These are phyloP conservation scores for Drosophila sordidula DNA, from an alignment of 2,888 invertebrate species.

Conservation along the genomic window DNA sequence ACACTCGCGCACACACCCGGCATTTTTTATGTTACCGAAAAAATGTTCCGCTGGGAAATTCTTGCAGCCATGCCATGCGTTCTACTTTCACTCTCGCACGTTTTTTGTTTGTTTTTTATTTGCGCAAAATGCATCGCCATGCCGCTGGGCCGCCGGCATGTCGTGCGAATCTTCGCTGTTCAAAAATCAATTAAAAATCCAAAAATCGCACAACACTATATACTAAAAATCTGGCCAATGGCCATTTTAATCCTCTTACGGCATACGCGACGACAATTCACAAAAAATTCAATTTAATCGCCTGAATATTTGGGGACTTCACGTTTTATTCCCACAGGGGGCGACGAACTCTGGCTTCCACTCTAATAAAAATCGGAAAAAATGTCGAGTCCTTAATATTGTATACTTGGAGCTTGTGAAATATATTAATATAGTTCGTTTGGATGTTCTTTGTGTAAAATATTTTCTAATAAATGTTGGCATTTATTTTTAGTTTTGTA, in stretches of 20 bases:
- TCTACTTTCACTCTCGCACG: slow-evolving; percentile 21
- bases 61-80: slow-evolving; percentile 24
- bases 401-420: too few species aligned
- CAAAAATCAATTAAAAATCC: slow-evolving; percentile 65
- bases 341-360: not conserved
- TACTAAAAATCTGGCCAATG: slow-evolving; percentile 23
- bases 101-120: slow-evolving; percentile 8
- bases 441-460: not conserved
- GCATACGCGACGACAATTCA: slow-evolving; percentile 3
- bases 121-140: slow-evolving; percentile 25
- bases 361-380: not conserved
- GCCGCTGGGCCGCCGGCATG: not conserved
- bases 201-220: slow-evolving; percentile 26
- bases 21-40: slow-evolving; percentile 34
- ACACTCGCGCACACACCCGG: not conserved
- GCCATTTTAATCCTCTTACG: slow-evolving; percentile 50
- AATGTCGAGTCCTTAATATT: not conserved
- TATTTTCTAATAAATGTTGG: not conserved
- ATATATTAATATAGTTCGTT: not conserved
- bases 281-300: slow-evolving; percentile 25
- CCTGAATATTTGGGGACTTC: slow-evolving; percentile 7
- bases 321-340: not conserved
- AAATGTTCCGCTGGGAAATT: slow-evolving; percentile 46
- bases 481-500: not conserved
- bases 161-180: slow-evolving; percentile 32